A percentile compares a stretch with the other conserved stretches of the same genome.
Evolutionary conservation across 2,888 invertebrate species (phyloP).

Genomic region (Boloria euphrosyne): DNA sequence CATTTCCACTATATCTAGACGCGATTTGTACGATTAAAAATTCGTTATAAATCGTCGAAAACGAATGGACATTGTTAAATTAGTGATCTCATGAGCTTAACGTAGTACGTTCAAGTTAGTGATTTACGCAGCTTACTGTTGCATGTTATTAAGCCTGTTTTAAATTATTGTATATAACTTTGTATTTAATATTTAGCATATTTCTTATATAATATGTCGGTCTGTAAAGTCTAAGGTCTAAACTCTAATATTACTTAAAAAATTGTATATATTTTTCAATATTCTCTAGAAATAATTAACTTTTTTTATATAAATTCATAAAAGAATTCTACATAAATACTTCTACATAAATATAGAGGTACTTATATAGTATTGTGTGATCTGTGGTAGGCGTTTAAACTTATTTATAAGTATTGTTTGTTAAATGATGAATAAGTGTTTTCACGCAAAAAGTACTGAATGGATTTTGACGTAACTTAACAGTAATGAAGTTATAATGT

Average conservation of each 20-base stretch:
- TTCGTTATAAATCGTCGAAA: constrained; percentile 14
- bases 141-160: constrained; percentile 2
- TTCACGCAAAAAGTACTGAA: too few relatives aligned
- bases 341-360: too few relatives aligned
- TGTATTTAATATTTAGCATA: not conserved
- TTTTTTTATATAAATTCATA: too few relatives aligned
- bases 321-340: too few relatives aligned
- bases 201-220: not conserved
- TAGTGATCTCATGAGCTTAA: constrained; percentile 64
- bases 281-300: too few relatives aligned
- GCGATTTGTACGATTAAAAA: constrained; percentile 52
- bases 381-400: too few relatives aligned
- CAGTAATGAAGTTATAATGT: too few relatives aligned
- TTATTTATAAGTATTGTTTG: too few relatives aligned
- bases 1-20: constrained; percentile 67
- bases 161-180: not conserved
- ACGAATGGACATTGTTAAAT: constrained; percentile 40
- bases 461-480: too few relatives aligned
- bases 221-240: not conserved
- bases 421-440: too few relatives aligned
- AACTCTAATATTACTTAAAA: too few relatives aligned
- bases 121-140: constrained; percentile 19
- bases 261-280: not conserved
- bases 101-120: constrained; percentile 41
- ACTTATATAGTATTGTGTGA: too few relatives aligned